Evolutionary conservation across 2,888 invertebrate genomes (phyloP).

Genomic region (Halictus ligatus): DNA sequence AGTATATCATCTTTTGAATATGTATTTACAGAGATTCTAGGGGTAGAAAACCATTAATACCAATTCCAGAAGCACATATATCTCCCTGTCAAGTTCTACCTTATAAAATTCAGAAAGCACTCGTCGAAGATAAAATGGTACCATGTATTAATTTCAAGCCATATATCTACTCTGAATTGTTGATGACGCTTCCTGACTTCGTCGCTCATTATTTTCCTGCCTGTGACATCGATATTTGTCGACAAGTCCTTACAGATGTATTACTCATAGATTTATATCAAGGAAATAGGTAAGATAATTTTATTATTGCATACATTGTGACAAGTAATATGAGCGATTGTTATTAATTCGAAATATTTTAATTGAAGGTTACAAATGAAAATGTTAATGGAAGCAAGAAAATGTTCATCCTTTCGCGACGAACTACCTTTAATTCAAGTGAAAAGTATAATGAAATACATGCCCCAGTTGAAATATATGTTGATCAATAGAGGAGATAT

Average conservation of each 20-base stretch:
- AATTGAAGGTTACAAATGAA: constrained; percentile 89
- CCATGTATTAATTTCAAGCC: constrained; percentile 95
- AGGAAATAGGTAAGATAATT: constrained; percentile 89
- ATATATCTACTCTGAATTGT: constrained; percentile 91
- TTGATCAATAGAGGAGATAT: constrained; percentile 86
- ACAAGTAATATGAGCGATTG: neutral
- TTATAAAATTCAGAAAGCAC: constrained; percentile 90
- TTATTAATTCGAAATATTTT: constrained; percentile 2
- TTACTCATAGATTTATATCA: constrained; percentile 92
- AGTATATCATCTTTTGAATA: constrained; percentile 45
- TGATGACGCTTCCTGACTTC: constrained; percentile 93
- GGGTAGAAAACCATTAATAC: constrained; percentile 87
- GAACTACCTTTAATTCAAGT: constrained; percentile 92
- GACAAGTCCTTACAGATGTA: constrained; percentile 91
- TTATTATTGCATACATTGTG: neutral
- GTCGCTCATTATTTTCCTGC: constrained; percentile 92
- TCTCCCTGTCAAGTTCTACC: constrained; percentile 85
- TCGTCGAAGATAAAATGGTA: constrained; percentile 92
- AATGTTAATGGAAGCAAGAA: constrained; percentile 91
- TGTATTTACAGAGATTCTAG: constrained; percentile 78
- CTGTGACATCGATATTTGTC: constrained; percentile 90
- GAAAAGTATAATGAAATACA: constrained; percentile 92
- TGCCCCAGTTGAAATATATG: constrained; percentile 96
- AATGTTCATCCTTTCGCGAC: constrained; percentile 89
- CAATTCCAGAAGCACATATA: constrained; percentile 89